Base-by-base conservation (phyloP, 2,113 vertebrate species). In the Ptilonorhynchus violaceus region DNA sequence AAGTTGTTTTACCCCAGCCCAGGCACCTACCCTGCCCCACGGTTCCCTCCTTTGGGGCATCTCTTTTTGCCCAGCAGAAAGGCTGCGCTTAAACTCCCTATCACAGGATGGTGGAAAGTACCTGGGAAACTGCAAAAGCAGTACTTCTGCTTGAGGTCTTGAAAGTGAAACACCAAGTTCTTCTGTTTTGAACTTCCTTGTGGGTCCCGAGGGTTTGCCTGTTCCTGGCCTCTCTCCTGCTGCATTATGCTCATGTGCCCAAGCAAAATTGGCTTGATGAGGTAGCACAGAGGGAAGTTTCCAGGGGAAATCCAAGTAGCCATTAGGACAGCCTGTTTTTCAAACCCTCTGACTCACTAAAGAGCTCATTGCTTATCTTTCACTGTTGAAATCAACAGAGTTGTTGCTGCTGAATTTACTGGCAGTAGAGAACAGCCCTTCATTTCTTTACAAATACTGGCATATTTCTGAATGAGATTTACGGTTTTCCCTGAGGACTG, bases 291-390 rank as follows among this genome's bases (percentile, higher is more conserved):
- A 60, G 41, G 33, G 76, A 95, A 80, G 13, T 78, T 94, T 91
- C 41, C 76, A 39, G 92, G 96, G 96, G 39, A 97, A 96, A 86
- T 92, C 85, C 92, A 77, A 81, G 33, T 35, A 64, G 56, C 64
- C 1, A 3, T 68, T 42, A 74, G 25, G 52, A 46, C 27, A 81
- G 73, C 27, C 86, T 72, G 17, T 62, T 8, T 93, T 90, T 84
- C 31, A 82, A 85, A 60, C n/a, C 13, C 31, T 91, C 77, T 94
- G 88, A 91, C 72, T 94, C 76, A 91, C 30, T 30, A 69, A 85
- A 30, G 72, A 86, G 30, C 37, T 80, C 14, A 7, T 17, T 6
- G 5, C 33, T 72, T 78, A 49, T 47, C 42, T 37, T 64, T 22
- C 30, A 13, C 47, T 92, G 55, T 74, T 70, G 76, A 92, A 81